Base-by-base conservation (phyloP, 2,888 invertebrate species). In the Nipponacmea schrenckii region DNA sequence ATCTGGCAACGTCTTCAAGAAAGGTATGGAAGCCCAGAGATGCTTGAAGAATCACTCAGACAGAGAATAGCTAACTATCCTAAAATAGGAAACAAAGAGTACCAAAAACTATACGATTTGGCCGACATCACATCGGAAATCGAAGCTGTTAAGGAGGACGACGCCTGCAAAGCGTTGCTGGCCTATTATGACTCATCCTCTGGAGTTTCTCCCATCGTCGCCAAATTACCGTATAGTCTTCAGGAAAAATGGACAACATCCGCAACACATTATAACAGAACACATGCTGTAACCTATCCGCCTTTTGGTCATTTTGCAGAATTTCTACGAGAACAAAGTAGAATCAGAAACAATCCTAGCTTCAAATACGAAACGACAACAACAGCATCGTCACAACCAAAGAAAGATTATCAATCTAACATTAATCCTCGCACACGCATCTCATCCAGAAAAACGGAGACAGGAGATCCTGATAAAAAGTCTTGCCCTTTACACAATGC, bases 171-270 rank as follows among this genome's bases (percentile, higher is more conserved):
- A 1, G 0, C 70, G 4, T 27, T 73, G 8, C 64, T 80, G 26
- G 64, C 74, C 15, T 78, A 76, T 64, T 76, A 69, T 64, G 75
- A 80, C 44, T 70, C 75, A 2, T 74, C 78, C n/a, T 44, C 70
- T 7, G 77, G 79, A 4, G 72, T 79, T 1, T 62, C 64, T 7
- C 76, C 76, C 0, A 77, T 81, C 1, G 70, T 79, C 0, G 17
- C 26, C 12, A 81, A 79, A 65, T 68, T 79, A 4, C 77, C 81
- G 0, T 68, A 64, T 15, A 24, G 68, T 26, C 12, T 79, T 0
- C 75, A 77, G 50, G 74, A 77, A 27, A 81, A 75, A 46, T 79
- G 78, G 78, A 76, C 66, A 5, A 65, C 12, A n/a, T 62, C 65
- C n/a, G 79, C 78, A 1, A n/a, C 62, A 1, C 67, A 63, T 0